Evolutionary conservation across 2,113 vertebrate species (phyloP).

Genomic region (Semicossyphus pulcher): DNA sequence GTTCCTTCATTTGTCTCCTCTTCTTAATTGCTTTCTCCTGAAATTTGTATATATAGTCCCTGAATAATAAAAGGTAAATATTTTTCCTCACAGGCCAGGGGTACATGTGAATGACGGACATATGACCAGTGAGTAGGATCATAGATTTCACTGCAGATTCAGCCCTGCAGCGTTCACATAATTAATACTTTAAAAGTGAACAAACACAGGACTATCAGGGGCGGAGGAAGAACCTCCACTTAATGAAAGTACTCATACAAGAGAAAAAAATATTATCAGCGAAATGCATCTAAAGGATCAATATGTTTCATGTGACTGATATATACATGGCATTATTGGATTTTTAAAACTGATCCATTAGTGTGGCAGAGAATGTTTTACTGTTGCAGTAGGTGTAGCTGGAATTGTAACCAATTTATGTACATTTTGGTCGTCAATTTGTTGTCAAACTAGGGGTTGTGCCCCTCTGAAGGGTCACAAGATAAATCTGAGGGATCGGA

Average conservation of each 20-base stretch:
- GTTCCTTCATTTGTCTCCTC: not conserved
- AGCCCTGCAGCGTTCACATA: not conserved
- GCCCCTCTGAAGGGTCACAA: not conserved
- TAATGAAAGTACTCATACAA: no score
- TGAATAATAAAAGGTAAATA: slow-evolving; percentile 31
- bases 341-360: not conserved
- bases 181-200: no score
- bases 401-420: not conserved
- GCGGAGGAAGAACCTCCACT: no score
- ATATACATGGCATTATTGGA: not conserved
- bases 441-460: not conserved
- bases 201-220: no score
- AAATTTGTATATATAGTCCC: slow-evolving; percentile 6
- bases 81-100: slow-evolving; percentile 22
- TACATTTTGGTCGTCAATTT: not conserved
- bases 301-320: not conserved
- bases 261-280: no score
- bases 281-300: not conserved
- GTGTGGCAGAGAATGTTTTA: no score
- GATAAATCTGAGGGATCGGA: not conserved
- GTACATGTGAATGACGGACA: no score
- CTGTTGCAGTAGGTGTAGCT: not conserved
- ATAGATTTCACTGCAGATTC: slow-evolving; percentile 15
- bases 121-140: not conserved
- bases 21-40: slow-evolving; percentile 7